Evolutionary conservation across 2,113 vertebrate genomes (phyloP).

Genomic region (Etheostoma cragini): DNA sequence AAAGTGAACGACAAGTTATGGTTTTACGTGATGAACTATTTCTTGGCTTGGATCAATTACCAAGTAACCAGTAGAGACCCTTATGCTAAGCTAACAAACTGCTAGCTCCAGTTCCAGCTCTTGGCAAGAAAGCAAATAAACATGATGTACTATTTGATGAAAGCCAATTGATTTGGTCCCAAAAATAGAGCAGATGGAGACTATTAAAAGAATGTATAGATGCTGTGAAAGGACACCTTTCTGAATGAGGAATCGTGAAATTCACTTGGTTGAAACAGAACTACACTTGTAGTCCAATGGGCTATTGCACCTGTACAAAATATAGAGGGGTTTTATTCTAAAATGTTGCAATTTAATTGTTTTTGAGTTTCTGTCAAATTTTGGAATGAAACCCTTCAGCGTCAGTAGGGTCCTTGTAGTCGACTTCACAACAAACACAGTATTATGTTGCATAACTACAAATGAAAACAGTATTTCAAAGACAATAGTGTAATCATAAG

Average conservation of each 20-base stretch:
- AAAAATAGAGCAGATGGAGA: background rate
- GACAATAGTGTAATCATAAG: constrained; percentile 31
- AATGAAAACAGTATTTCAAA: constrained; percentile 26
- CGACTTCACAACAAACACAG: constrained; percentile 46
- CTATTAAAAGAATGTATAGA: constrained; percentile 48
- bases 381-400: constrained; percentile 40
- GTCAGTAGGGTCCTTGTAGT: background rate
- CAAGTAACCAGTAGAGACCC: background rate
- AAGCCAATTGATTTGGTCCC: constrained; percentile 3
- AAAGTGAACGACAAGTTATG: background rate
- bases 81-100: constrained; percentile 10
- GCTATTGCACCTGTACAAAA: constrained; percentile 13
- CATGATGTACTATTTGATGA: background rate
- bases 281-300: background rate
- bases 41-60: constrained; percentile 1
- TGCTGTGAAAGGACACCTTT: constrained; percentile 42
- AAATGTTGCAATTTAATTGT: constrained; percentile 8
- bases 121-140: background rate
- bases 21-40: background rate
- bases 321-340: constrained; percentile 27
- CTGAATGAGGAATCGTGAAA: constrained; percentile 18
- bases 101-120: background rate
- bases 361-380: constrained; percentile 3
- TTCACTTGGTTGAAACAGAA: constrained; percentile 28
- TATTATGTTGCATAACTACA: constrained; percentile 47